A percentile compares a stretch with the other conserved stretches of the same genome.
Evolutionary conservation across 2,888 invertebrate species (phyloP).

Genomic region (Ornithoptera alexandrae): DNA sequence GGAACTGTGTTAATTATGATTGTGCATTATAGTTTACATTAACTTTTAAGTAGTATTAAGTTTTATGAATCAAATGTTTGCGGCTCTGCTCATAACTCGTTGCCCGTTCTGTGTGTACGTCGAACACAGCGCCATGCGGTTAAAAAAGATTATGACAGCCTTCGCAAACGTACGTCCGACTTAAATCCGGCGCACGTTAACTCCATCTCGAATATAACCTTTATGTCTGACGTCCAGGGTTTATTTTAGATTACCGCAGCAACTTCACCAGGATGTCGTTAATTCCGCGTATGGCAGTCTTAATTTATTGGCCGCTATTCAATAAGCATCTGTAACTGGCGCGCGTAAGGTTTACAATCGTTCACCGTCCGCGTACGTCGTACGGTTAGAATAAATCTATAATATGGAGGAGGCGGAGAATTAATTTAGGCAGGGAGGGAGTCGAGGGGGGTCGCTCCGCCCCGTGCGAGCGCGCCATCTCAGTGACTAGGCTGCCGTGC

Average conservation of each 20-base stretch:
- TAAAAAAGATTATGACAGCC: conserved; percentile 78
- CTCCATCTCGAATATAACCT: conserved; percentile 47
- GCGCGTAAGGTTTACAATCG: conserved; percentile 74
- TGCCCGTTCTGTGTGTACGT: conserved; percentile 60
- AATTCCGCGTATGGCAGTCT: conserved; percentile 75
- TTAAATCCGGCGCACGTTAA: conserved; percentile 57
- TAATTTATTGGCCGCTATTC: conserved; percentile 70
- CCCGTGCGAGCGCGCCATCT: conserved; percentile 67
- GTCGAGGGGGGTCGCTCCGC: conserved; percentile 64
- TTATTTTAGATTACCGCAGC: conserved; percentile 46
- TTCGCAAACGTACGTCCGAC: conserved; percentile 62
- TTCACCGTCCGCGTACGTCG: conserved; percentile 57
- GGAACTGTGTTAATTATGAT: neutral
- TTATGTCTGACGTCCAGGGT: conserved; percentile 48
- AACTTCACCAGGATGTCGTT: conserved; percentile 60
- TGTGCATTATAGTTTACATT: neutral
- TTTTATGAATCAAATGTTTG: conserved; percentile 45
- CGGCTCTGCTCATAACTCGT: conserved; percentile 58
- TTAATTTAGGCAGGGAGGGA: conserved; percentile 68
- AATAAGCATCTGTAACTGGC: conserved; percentile 69
- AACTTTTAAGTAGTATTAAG: conserved; percentile 35
- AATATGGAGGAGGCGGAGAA: conserved; percentile 78
- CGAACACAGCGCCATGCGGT: conserved; percentile 68
- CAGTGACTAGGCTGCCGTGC: conserved; percentile 61
- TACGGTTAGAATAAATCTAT: conserved; percentile 77